A percentile compares a stretch with the other conserved stretches of the same genome.
phyloP scores from a whole-genome alignment of 1,140 invertebrate genomes.

The Drosophila guanche region DNA sequence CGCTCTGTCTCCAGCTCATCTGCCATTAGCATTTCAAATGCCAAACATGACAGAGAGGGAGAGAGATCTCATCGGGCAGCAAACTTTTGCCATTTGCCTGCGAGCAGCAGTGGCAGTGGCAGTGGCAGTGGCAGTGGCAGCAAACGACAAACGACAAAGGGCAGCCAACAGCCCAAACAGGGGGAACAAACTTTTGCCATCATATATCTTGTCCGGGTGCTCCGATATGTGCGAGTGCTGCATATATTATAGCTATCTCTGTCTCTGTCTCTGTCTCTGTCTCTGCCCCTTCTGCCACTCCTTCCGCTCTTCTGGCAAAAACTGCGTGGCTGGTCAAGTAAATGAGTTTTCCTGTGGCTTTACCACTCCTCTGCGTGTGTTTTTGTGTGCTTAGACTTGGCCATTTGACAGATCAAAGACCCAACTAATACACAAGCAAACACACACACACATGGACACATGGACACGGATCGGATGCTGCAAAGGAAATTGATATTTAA shows the following conservation, averaged over 20 bases:
- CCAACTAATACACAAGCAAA: constrained; percentile 37
- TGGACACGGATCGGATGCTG: constrained; percentile 33
- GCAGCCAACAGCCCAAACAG: constrained; percentile 51
- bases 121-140: constrained; percentile 31
- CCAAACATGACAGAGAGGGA: not conserved
- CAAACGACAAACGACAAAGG: constrained; percentile 63
- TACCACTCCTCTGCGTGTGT: constrained; percentile 40
- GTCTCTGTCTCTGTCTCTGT: not conserved
- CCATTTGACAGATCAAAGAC: constrained; percentile 60
- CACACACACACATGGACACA: constrained; percentile 5
- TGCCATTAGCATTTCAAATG: constrained; percentile 69
- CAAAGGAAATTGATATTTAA: constrained; percentile 75
- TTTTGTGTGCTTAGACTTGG: constrained; percentile 16
- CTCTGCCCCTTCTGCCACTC: not conserved
- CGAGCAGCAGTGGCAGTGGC: constrained; percentile 36
- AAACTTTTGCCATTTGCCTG: constrained; percentile 74
- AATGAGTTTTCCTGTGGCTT: constrained; percentile 69
- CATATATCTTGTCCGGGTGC: constrained; percentile 58
- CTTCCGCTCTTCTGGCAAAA: not conserved
- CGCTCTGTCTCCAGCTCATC: constrained; percentile 26
- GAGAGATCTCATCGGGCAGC: constrained; percentile 11
- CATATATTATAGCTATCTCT: constrained; percentile 58
- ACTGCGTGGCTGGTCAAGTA: constrained; percentile 60
- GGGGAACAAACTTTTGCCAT: constrained; percentile 53
- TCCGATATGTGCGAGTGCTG: constrained; percentile 47